Base-by-base conservation (phyloP, 2,888 invertebrate species). In the Tillus elongatus region DNA sequence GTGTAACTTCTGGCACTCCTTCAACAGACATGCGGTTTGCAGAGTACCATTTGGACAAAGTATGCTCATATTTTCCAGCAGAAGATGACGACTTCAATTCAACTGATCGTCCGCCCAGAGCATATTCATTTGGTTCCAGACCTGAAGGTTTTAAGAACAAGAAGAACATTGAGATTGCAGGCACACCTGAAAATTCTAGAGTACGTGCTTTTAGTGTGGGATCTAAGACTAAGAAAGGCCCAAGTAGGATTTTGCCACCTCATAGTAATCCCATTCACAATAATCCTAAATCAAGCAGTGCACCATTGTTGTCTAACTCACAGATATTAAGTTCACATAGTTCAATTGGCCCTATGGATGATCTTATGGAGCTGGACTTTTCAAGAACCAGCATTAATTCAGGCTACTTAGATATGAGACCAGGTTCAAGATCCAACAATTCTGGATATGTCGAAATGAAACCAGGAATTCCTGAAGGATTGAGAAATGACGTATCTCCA, bases 81-180 rank as follows among this genome's bases (percentile, higher is more conserved):
- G 69, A 73, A 24, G 74, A 74, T 46, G 76, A 76, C 11, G 74
- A 76, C 60, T 75, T 77, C 60, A 69, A 56, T 36, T 57, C 51
- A 37, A 59, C 47, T 37, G 67, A 64, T 48, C 69, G 72, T 49
- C 84, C 84, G n/a, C 72, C 77, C 35, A 73, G 88, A 47, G 81
- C 89, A 1, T 89, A 88, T 66, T 89, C 89, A 14, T 82, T 90
- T 45, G 90, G 90, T 13, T 88, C 87, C 36, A 75, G 82, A 47
- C 82, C 84, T 2, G 81, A 82, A 46, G 71, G 52, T 1, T 46
- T 44, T 26, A 48, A 46, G 33, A 44, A 42, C 35, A 51, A 50
- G 33, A 43, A 51, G 6, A 51, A 53, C 14, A 39, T 46, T 15
- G 52, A 52, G 29, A 75, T 72, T 19, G 56, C 64, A 34, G 65